phyloP scores from a whole-genome alignment of 2,113 vertebrate species.

The Tetrao urogallus region DNA sequence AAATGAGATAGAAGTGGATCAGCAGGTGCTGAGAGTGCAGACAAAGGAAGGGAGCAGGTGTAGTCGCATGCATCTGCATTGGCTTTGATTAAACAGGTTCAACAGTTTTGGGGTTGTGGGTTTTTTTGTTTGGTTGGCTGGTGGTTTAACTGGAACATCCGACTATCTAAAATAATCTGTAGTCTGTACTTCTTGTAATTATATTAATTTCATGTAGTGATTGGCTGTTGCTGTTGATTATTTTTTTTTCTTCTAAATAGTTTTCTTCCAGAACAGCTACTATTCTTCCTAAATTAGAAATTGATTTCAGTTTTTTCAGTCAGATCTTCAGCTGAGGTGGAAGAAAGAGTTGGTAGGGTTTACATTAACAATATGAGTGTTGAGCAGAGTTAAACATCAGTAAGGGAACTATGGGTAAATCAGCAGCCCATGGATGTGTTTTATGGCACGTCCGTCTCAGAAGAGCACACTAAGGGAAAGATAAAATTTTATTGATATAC shows the following conservation, averaged over 20 bases:
- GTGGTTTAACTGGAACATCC: not conserved
- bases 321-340: not conserved
- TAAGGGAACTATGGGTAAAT: not conserved
- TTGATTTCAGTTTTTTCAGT: not conserved
- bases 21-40: not conserved
- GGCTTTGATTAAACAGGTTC: not conserved
- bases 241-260: not conserved
- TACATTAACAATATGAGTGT: conserved; percentile 10
- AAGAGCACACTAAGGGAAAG: not conserved
- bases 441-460: conserved; percentile 14
- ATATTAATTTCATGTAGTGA: not conserved
- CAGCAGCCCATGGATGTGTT: not conserved
- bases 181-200: not conserved
- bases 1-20: not conserved
- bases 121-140: not conserved
- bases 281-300: not conserved
- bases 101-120: not conserved
- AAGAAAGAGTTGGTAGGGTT: conserved; percentile 8
- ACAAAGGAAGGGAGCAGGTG: not conserved
- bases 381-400: conserved; percentile 1
- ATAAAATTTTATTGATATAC: conserved; percentile 39
- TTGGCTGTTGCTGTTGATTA: not conserved
- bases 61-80: not conserved
- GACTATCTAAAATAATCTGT: not conserved
- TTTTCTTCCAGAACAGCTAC: not conserved